Evolutionary conservation across 2,113 vertebrate genomes (phyloP), one percentile per base, ranked within the genome.

Genomic region (Monopterus albus): DNA sequence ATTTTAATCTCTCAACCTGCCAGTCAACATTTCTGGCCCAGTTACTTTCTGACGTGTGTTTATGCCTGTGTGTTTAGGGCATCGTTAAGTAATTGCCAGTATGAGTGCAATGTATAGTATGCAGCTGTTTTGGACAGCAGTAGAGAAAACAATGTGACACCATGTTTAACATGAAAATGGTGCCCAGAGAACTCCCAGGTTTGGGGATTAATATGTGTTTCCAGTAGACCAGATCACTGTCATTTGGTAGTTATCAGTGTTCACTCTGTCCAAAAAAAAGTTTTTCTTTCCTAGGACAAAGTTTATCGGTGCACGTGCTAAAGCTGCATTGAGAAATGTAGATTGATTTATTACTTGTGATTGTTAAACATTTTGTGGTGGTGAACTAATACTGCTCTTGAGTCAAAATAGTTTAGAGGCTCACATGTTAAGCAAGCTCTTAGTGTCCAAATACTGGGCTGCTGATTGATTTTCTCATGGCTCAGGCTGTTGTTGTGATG

Each of bases 1-100:
- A 79, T 83, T 75, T 81, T 80, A 90, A 87, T 90, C 82, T 85
- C 52, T 81, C 42, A 74, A 82, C 73, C 68, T 74, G 72, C 50
- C 78, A 47, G 66, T 82, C 80, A 75, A 56, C 71, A 61, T 87
- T 77, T 79, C 59, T 47, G 46, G 69, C 73, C 56, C 29, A 75
- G 63, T 71, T 83, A 80, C 75, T 69, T 64, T 72, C 36, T 70
- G 57, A 66, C 77, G 64, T 78, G 63, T 60, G 68, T 89, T 75
- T 58, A 75, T 74, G 77, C 88, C 72, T 78, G 59, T 4, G 11
- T 57, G 55, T 72, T 64, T 17, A 1, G 35, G 25, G 15, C 5
- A 6, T 36, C 56, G 68, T 84, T 76, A 73, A 67, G 59, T 69
- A 50, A 78, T 78, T 81, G 62, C 45, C 36, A 55, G 39, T 67